phyloP scores from a whole-genome alignment of 2,888 invertebrate genomes.

The Heliconius cydno region DNA sequence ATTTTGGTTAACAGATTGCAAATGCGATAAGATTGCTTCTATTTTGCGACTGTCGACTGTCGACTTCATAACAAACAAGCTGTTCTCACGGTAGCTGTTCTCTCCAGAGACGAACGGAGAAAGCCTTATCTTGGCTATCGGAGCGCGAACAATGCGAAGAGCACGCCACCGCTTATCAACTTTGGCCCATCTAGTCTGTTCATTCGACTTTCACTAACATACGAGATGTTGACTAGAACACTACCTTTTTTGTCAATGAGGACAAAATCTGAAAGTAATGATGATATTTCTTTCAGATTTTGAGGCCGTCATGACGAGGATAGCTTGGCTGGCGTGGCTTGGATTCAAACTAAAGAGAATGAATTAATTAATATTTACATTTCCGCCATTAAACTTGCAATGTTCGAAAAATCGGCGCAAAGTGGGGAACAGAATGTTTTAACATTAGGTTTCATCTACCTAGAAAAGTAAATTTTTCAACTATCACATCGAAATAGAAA shows the following conservation, averaged over 20 bases:
- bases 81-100: conserved; percentile 76
- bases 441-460: not conserved
- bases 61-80: conserved; percentile 60
- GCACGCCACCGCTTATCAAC: conserved; percentile 77
- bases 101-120: conserved; percentile 69
- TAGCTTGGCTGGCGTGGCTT: too few relatives aligned
- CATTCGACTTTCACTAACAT: conserved; percentile 73
- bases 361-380: too few relatives aligned
- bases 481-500: too few relatives aligned
- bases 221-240: conserved; percentile 58
- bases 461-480: too few relatives aligned
- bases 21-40: conserved; percentile 57
- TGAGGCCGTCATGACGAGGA: not conserved
- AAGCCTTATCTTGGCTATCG: conserved; percentile 80
- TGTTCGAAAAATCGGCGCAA: not conserved
- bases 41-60: conserved; percentile 65
- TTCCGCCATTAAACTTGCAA: not conserved
- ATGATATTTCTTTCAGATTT: conserved; percentile 59
- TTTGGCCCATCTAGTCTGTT: conserved; percentile 71
- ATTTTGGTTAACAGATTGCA: not conserved
- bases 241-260: conserved; percentile 57
- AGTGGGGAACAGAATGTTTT: not conserved
- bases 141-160: conserved; percentile 78
- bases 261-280: too few relatives aligned
- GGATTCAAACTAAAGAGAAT: too few relatives aligned